Evolutionary conservation across 2,888 invertebrate genomes (phyloP), one percentile per base, ranked within the genome.

Genomic region (Yponomeuta cagnagella): DNA sequence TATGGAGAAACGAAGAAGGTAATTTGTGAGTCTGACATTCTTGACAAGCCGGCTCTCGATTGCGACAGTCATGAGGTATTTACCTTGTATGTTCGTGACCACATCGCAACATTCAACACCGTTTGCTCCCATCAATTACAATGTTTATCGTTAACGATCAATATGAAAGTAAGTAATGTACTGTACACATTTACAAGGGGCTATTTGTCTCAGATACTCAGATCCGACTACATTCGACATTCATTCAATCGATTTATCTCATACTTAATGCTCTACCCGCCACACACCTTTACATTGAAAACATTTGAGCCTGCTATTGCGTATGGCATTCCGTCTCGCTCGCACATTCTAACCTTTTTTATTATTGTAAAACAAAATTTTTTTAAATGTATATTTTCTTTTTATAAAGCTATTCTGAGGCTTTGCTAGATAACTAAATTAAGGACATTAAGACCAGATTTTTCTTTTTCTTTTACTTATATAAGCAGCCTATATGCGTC

Each of bases 181-280:
- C 52, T 58, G 52, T 58, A 58, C 52, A 58, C 52, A 58, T 58
- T 58, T 58, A 58, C 52, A 58, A 58, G 52, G 52, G 15, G 52
- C 52, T 15, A 58, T 15, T 52, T 15, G 52, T 15, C 52, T 15
- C 12, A 5, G 2, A 58, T 58, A 58, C 52, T 58, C 52, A 58
- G 52, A 58, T 58, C 52, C 52, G 52, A 3, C 52, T 58, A 15
- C 52, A 58, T 12, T 15, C 52, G 52, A 58, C 52, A 58, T 58
- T 58, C 52, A 15, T 58, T 3, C 52, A 58, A 15, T 58, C 2
- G 15, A 58, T 58, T 58, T 15, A 5, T 15, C 15, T 43, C 43
- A 5, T 43, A 15, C 52, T 58, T 12, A 58, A 15, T 58, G 52
- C 52, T 15, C 52, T 58, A 58, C 52, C 52, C 52, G 52, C 15